phyloP scores from a whole-genome alignment of 1,140 invertebrate species.

The Ladona fulva region DNA sequence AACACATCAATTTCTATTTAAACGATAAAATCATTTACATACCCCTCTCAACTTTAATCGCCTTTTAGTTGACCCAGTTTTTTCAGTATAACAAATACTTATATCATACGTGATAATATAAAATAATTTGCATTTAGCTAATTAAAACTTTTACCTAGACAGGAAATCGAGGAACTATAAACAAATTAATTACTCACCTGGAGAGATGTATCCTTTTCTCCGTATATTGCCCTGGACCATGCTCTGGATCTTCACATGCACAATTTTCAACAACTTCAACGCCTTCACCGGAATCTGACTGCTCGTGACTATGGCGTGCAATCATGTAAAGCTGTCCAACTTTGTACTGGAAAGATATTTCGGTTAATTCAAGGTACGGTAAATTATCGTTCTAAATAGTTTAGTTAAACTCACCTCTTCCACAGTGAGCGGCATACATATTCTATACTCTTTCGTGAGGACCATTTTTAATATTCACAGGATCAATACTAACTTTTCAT shows the following conservation, averaged over 20 bases:
- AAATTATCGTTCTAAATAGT: slow-evolving; percentile 17
- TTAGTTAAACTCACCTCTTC: slow-evolving; percentile 61
- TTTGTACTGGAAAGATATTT: slow-evolving; percentile 57
- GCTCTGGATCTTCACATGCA: slow-evolving; percentile 63
- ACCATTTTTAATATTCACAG: slow-evolving; percentile 46
- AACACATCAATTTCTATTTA: too few relatives aligned
- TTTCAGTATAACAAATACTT: too few relatives aligned
- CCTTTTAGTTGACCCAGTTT: too few relatives aligned
- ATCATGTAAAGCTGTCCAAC: slow-evolving; percentile 94
- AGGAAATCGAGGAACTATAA: too few relatives aligned
- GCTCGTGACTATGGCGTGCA: slow-evolving; percentile 82
- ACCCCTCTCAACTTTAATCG: too few relatives aligned
- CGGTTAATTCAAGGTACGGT: slow-evolving; percentile 15
- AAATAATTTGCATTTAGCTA: too few relatives aligned
- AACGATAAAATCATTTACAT: too few relatives aligned
- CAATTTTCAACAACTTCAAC: slow-evolving; percentile 82
- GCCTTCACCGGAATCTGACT: slow-evolving; percentile 82
- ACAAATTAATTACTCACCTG: slow-evolving; percentile 47
- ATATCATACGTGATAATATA: too few relatives aligned
- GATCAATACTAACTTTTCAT: too few relatives aligned
- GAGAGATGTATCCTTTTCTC: slow-evolving; percentile 88
- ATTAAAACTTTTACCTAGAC: too few relatives aligned
- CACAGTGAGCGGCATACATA: slow-evolving; percentile 84
- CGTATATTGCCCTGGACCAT: slow-evolving; percentile 80
- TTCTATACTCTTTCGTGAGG: slow-evolving; percentile 79